Evolutionary conservation across 2,797 vertebrate genomes (phyloP).

Genomic region (Schizopygopsis malacanthus): DNA sequence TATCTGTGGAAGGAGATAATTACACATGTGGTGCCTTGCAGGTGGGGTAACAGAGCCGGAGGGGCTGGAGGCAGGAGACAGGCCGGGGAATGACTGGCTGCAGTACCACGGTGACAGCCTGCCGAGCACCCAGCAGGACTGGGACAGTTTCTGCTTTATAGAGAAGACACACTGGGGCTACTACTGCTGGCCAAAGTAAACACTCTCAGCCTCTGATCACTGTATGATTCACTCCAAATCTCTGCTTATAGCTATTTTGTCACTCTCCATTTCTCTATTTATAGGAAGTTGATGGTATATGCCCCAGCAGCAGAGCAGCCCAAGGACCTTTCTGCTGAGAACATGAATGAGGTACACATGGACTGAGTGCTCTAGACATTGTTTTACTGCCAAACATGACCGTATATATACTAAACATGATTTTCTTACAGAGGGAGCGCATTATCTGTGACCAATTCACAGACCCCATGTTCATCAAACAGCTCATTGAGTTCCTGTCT

Average conservation of each 20-base stretch:
- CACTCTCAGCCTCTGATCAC: conserved; percentile 54
- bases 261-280: conserved; percentile 59
- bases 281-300: conserved; percentile 92
- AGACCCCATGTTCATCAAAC: conserved; percentile 89
- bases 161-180: conserved; percentile 98
- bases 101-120: conserved; percentile 88
- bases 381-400: not conserved
- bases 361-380: not conserved
- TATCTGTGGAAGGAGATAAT: conserved; percentile 8
- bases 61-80: conserved; percentile 84
- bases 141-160: conserved; percentile 87
- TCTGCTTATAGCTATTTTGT: conserved; percentile 14
- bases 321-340: conserved; percentile 85
- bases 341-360: conserved; percentile 87
- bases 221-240: conserved; percentile 63
- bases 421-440: conserved; percentile 86
- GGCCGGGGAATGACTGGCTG: conserved; percentile 89
- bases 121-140: conserved; percentile 85
- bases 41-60: conserved; percentile 81
- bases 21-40: conserved; percentile 63
- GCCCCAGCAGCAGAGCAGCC: conserved; percentile 86
- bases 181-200: conserved; percentile 91
- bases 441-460: conserved; percentile 95
- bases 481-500: conserved; percentile 92
- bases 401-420: not conserved